These are phyloP conservation scores for Phymorhynchus buccinoides DNA, from an alignment of 1,140 invertebrate genomes.

Conservation along the genomic window DNA sequence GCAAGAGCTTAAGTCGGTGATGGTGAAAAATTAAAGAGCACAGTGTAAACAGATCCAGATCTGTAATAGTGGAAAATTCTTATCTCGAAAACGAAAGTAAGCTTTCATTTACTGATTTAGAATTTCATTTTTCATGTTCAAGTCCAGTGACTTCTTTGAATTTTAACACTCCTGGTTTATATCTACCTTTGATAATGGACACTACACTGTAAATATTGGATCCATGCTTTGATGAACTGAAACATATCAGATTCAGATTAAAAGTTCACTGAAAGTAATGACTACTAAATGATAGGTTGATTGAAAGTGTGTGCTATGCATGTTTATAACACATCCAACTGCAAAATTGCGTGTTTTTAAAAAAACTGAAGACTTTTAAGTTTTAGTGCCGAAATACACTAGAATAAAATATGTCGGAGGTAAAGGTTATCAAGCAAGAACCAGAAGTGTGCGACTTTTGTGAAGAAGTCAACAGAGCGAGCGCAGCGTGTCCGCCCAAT, in stretches of 20 bases:
- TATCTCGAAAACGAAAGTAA: background rate
- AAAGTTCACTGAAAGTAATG: background rate
- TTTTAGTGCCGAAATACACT: too few species aligned
- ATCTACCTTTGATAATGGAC: too few species aligned
- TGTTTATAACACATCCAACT: background rate
- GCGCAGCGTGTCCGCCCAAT: constrained; percentile 4
- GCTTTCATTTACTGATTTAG: background rate
- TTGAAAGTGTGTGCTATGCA: background rate
- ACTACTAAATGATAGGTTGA: background rate
- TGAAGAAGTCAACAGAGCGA: constrained; percentile 36
- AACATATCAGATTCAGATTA: too few species aligned
- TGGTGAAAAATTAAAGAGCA: background rate
- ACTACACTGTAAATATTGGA: too few species aligned
- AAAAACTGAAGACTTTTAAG: background rate
- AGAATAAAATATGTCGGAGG: background rate
- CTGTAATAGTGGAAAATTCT: background rate
- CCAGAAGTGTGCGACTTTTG: constrained; percentile 43
- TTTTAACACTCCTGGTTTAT: too few species aligned
- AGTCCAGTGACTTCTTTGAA: too few species aligned
- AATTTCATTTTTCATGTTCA: too few species aligned
- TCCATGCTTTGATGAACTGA: too few species aligned
- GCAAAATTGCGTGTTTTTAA: background rate
- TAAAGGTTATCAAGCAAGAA: background rate
- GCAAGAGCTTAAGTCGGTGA: background rate
- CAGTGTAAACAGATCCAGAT: background rate